phyloP scores from a whole-genome alignment of 2,888 invertebrate genomes.

The Seladonia tumulorum region DNA sequence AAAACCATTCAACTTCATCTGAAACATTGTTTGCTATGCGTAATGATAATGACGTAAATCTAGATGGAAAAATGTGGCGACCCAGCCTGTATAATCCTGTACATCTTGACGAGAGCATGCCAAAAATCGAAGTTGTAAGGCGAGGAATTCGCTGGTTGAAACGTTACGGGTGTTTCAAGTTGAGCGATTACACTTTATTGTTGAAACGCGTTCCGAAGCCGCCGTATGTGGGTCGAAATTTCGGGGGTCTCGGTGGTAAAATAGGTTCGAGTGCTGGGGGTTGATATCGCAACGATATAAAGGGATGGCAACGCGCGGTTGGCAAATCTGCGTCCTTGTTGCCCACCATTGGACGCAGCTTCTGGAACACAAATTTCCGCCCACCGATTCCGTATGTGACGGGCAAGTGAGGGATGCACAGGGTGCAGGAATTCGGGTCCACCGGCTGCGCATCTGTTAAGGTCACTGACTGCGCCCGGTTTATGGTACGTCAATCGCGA shows the following conservation, averaged over 20 bases:
- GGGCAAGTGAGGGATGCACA: constrained; percentile 16
- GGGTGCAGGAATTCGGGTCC: constrained; percentile 7
- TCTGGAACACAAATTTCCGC: constrained; percentile 18
- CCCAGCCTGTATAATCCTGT: too few species aligned
- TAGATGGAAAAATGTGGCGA: too few species aligned
- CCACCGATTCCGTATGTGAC: constrained; percentile 17
- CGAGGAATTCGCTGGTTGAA: too few species aligned
- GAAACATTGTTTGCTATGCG: too few species aligned
- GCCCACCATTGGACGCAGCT: not conserved
- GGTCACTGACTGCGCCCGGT: constrained; percentile 18
- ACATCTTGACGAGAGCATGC: too few species aligned
- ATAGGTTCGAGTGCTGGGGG: not conserved
- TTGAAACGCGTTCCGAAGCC: not conserved
- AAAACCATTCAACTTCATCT: too few species aligned
- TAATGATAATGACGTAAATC: too few species aligned
- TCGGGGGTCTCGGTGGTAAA: not conserved
- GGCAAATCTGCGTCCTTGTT: constrained; percentile 17
- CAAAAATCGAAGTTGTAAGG: too few species aligned
- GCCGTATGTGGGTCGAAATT: not conserved
- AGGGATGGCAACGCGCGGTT: not conserved
- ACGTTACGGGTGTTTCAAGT: too few species aligned
- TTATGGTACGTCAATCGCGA: constrained; percentile 18
- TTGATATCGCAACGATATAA: not conserved
- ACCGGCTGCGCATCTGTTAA: constrained; percentile 15
- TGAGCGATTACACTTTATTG: not conserved